phyloP scores from a whole-genome alignment of 1,140 invertebrate genomes.

The Pantala flavescens region DNA sequence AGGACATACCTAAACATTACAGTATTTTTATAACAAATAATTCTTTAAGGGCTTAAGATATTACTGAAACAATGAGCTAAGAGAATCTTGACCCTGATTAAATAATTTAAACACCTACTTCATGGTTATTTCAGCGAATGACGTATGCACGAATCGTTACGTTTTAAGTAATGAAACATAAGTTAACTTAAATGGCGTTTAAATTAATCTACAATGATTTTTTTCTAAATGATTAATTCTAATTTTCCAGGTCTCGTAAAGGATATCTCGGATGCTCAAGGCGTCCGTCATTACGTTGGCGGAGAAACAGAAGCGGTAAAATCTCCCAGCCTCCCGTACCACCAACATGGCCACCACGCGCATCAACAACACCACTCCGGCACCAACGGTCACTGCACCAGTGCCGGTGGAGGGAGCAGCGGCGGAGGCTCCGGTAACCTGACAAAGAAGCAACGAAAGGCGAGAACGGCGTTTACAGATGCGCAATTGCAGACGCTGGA shows the following conservation, averaged over 20 bases:
- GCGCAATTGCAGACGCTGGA: slow-evolving; percentile 94
- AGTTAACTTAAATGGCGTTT: too few species aligned
- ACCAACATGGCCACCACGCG: neutral
- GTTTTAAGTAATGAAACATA: too few species aligned
- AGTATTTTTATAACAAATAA: too few species aligned
- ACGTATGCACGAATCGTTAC: too few species aligned
- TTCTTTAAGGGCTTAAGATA: too few species aligned
- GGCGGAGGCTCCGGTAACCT: slow-evolving; percentile 35
- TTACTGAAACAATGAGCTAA: too few species aligned
- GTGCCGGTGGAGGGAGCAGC: slow-evolving; percentile 27
- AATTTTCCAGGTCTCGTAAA: neutral
- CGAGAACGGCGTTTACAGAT: slow-evolving; percentile 96
- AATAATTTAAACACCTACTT: too few species aligned
- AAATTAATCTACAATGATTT: too few species aligned
- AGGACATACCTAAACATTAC: too few species aligned
- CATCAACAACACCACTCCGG: neutral
- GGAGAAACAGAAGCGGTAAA: neutral
- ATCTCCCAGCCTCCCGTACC: neutral
- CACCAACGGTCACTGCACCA: neutral
- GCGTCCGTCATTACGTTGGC: neutral
- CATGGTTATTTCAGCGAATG: too few species aligned
- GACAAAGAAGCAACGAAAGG: slow-evolving; percentile 91
- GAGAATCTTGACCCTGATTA: too few species aligned
- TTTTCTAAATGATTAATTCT: neutral
- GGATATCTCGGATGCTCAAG: neutral